Evolutionary conservation across 2,888 invertebrate species (phyloP).

Genomic region (Parasteatoda lunata): DNA sequence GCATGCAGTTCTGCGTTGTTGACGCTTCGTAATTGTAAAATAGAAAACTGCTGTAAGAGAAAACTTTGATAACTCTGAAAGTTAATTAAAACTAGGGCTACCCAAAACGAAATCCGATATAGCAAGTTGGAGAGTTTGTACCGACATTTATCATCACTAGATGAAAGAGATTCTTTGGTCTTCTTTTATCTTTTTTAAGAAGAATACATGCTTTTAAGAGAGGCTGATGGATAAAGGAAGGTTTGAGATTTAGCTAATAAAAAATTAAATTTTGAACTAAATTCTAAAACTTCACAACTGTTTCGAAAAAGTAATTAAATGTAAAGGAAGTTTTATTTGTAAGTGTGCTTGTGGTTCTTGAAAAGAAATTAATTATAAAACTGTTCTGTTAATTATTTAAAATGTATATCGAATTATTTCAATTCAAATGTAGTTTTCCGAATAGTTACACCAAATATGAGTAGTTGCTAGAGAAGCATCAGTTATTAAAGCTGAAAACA

Average conservation of each 20-base stretch:
- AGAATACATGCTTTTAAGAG: not conserved
- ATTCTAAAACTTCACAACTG: not conserved
- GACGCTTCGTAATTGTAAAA: not conserved
- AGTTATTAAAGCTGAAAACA: too few species aligned
- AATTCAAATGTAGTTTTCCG: too few species aligned
- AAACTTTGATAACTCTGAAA: slow-evolving; percentile 38
- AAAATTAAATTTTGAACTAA: not conserved
- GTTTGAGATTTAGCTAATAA: not conserved
- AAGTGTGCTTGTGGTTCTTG: not conserved
- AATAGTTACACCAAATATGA: too few species aligned
- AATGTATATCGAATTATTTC: too few species aligned
- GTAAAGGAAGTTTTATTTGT: not conserved
- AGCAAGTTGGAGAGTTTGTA: slow-evolving; percentile 8
- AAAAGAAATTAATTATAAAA: too few species aligned
- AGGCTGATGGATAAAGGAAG: not conserved
- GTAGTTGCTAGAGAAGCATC: too few species aligned
- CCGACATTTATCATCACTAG: slow-evolving; percentile 5
- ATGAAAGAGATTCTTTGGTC: not conserved
- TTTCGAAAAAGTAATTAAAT: not conserved
- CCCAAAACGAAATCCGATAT: slow-evolving; percentile 39
- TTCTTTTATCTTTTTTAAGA: not conserved
- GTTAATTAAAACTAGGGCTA: slow-evolving; percentile 46
- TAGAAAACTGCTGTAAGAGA: slow-evolving; percentile 3
- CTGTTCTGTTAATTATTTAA: too few species aligned
- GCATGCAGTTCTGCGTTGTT: not conserved